These are phyloP conservation scores for Enteromius anoplus DNA, from an alignment of 2,797 vertebrate genomes.

Conservation along the genomic window DNA sequence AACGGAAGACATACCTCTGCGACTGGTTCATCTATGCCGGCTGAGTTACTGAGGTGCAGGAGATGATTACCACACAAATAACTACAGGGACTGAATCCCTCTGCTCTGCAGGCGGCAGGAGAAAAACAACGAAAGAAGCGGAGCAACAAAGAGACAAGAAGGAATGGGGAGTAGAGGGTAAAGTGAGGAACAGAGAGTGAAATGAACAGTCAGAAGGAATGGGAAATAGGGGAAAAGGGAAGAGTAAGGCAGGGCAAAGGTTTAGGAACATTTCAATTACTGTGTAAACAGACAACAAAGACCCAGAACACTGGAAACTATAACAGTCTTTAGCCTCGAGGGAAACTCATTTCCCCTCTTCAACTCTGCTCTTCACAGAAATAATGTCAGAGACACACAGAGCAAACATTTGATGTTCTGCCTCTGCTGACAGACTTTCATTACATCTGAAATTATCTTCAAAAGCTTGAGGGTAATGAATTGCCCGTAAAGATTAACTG, in stretches of 20 bases:
- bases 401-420: constrained; percentile 51
- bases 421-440: constrained; percentile 47
- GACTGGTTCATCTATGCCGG: constrained; percentile 49
- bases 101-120: constrained; percentile 59
- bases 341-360: constrained; percentile 74
- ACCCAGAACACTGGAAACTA: constrained; percentile 75
- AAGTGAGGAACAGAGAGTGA: constrained; percentile 38
- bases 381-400: constrained; percentile 38
- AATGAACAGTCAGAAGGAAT: constrained; percentile 37
- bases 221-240: constrained; percentile 9
- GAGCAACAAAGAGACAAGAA: constrained; percentile 29
- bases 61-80: constrained; percentile 62
- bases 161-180: constrained; percentile 34
- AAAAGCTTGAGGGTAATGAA: constrained; percentile 33
- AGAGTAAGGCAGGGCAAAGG: constrained; percentile 47
- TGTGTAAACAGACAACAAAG: constrained; percentile 76
- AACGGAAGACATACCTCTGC: constrained; percentile 13
- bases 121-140: constrained; percentile 23
- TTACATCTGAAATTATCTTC: constrained; percentile 45
- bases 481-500: constrained; percentile 36
- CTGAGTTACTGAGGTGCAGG: constrained; percentile 57
- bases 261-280: constrained; percentile 79
- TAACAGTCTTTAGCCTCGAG: constrained; percentile 72
- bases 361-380: constrained; percentile 60
- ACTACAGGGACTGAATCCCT: constrained; percentile 68